Conservation (phyloP, 2,113 vertebrate genomes). For the Panthera uncia region DNA sequence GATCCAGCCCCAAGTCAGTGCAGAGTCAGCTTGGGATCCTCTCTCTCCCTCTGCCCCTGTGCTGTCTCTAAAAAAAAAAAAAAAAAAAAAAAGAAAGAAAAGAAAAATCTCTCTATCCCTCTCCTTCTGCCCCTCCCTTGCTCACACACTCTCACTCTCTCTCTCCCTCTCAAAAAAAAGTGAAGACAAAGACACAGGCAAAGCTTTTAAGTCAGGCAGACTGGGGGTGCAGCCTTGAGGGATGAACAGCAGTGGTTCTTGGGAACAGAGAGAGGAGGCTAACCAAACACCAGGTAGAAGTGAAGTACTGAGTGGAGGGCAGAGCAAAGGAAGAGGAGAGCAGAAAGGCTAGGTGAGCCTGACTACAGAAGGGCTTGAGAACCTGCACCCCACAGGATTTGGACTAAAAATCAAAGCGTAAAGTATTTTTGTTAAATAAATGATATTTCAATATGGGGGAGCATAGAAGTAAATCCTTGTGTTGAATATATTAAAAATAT, state of each 20-base stretch:
- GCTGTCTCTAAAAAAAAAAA: no score
- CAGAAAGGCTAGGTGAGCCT: not conserved
- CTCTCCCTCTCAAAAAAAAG: no score
- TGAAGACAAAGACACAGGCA: not conserved
- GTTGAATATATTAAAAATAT: not conserved
- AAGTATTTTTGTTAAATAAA: not conserved
- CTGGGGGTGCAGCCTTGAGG: not conserved
- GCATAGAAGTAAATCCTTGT: not conserved
- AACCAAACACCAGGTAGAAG: not conserved
- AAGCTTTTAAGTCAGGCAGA: not conserved
- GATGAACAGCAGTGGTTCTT: not conserved
- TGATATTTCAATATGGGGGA: not conserved
- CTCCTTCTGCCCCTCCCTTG: no score
- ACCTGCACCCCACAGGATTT: not conserved
- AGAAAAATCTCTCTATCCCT: no score
- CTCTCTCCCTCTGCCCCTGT: no score
- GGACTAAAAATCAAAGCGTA: not conserved
- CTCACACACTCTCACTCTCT: no score
- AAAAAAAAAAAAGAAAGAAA: no score
- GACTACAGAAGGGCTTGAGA: not conserved
- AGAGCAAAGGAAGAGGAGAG: not conserved
- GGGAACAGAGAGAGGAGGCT: not conserved
- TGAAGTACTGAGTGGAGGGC: not conserved
- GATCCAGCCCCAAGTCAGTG: no score
- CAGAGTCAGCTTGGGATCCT: no score